Conservation (phyloP, 2,113 vertebrate species). For the Aegypius monachus region DNA sequence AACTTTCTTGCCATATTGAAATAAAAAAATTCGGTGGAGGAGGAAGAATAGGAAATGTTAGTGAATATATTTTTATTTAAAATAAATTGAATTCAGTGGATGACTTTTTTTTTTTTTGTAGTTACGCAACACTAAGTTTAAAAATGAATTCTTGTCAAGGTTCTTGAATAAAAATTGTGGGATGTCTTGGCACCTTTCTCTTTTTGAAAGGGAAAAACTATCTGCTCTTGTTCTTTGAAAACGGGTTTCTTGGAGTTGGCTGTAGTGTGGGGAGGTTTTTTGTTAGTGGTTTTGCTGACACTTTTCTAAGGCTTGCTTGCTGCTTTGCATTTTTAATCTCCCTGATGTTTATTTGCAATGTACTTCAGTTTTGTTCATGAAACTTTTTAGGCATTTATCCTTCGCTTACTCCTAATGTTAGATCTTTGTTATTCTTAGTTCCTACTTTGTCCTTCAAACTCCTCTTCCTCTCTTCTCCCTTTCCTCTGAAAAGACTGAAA, state of each 20-base stretch:
- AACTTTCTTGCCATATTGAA: background rate
- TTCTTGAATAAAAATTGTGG: background rate
- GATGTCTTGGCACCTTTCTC: background rate
- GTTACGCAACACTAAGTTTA: background rate
- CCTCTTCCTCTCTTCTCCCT: background rate
- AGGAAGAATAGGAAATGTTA: background rate
- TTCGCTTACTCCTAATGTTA: background rate
- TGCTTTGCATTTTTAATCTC: conserved; percentile 19
- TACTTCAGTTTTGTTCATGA: background rate
- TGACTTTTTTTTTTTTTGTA: background rate
- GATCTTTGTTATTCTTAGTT: background rate
- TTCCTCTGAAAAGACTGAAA: background rate
- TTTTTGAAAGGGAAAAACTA: background rate
- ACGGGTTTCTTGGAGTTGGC: background rate
- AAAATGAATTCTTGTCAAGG: background rate
- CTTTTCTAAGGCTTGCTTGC: background rate
- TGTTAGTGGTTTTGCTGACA: background rate
- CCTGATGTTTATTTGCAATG: background rate
- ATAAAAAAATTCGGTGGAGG: background rate
- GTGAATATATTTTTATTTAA: background rate
- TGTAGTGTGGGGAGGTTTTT: background rate
- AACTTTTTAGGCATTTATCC: background rate
- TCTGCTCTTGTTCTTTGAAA: background rate
- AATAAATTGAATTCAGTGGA: background rate
- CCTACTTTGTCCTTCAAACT: background rate